Base-by-base conservation (phyloP, 92 coral and sea anemone genomes). In the Palythoa heliodiscus region DNA sequence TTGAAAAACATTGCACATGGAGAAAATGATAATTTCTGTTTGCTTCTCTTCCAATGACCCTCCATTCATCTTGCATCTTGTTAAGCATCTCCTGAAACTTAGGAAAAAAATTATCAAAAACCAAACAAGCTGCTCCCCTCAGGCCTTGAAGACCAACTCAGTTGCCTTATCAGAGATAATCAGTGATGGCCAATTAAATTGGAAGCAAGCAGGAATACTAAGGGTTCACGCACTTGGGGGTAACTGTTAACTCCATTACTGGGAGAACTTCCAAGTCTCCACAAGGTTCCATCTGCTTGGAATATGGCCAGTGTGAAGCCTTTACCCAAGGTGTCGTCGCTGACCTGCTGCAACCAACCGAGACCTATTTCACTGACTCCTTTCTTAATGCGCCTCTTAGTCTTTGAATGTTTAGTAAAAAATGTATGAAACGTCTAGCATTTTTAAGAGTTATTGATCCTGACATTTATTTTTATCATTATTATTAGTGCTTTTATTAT, bases 161-260 rank as follows among this genome's bases (percentile, higher is more conserved):
- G 19, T 75, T 16, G 10, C 35, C 55, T 75, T 35, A 75, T 75
- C 13, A 75, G 61, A 39, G 81, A 43, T 58, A 75, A 19, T 63
- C 81, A 75, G 22, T 19, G 81, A 39, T 57, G 47, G 35, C 64
- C 57, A 5, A 63, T 75, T 13, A 75, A 75, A 75, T 14, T 75
- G 16, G 19, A 75, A 75, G 47, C 81, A 35, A 52, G 38, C 10
- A 77, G 67, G 38, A 29, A 77, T 43, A 20, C 12, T 22, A 77
- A 29, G 38, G 82, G 82, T 66, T 77, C 82, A 40, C 37, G 19
- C 5, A 70, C 25, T 20, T 77, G 82, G 37, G 82, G 69, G 38
- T 70, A 12, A 77, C 82, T 17, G 8, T 77, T 29, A 77, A 77
- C 82, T 77, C 82, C 38, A 52, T 77, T 19, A n/a, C 82, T 52